These are phyloP conservation scores for Euleptes europaea DNA, from an alignment of 2,113 vertebrate species.

Conservation along the genomic window DNA sequence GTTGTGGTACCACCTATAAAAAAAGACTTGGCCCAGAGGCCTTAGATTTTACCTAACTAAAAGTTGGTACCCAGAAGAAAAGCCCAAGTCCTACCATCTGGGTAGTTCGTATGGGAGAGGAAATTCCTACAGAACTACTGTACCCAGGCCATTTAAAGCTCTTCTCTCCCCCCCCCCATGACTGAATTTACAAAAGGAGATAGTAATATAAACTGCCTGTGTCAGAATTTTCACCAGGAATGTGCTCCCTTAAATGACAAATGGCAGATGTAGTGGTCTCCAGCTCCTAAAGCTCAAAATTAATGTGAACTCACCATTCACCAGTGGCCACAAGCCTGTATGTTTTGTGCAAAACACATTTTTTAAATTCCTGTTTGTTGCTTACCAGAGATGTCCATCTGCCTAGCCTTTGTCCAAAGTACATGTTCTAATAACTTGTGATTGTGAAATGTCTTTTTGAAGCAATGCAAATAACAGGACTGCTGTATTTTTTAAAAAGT, in stretches of 20 bases:
- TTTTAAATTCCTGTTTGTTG: slow-evolving; percentile 12
- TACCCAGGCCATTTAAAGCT: not conserved
- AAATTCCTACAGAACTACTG: not conserved
- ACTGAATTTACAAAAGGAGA: not conserved
- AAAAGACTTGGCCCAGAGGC: not conserved
- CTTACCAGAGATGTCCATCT: not conserved
- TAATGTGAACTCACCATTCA: not conserved
- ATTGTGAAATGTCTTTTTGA: slow-evolving; percentile 11
- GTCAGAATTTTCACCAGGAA: not conserved
- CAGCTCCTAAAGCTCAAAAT: slow-evolving; percentile 1
- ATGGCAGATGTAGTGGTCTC: not conserved
- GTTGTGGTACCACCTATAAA: not conserved
- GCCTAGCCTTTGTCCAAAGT: slow-evolving; percentile 13
- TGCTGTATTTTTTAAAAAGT: not conserved
- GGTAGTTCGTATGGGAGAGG: not conserved
- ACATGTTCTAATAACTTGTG: slow-evolving; percentile 11
- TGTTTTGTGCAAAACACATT: not conserved
- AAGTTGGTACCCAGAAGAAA: not conserved
- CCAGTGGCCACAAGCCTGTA: slow-evolving; percentile 1
- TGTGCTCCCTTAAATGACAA: not conserved
- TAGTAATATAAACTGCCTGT: not conserved
- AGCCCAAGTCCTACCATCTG: not conserved
- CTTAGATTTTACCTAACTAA: not conserved
- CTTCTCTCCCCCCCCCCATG: not conserved
- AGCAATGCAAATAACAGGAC: slow-evolving; percentile 3